Evolutionary conservation across 2,888 invertebrate species (phyloP).

Genomic region (Drosophila macrospina): DNA sequence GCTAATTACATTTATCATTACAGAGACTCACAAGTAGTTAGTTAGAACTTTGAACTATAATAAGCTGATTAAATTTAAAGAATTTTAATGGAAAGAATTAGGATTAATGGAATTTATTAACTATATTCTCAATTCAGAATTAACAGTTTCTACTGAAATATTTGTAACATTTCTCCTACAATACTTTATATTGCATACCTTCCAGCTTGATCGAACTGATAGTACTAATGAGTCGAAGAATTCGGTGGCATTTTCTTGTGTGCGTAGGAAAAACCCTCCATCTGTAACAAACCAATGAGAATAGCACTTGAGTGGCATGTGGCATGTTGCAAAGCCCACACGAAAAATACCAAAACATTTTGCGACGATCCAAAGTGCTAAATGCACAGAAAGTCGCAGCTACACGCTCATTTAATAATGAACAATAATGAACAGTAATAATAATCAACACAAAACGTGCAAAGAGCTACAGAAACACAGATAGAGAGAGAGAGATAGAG

Average conservation of each 20-base stretch:
- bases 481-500: conserved; percentile 5
- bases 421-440: conserved; percentile 82
- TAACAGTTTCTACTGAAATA: too few relatives aligned
- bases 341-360: conserved; percentile 54
- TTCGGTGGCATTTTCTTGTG: conserved; percentile 9
- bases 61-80: too few relatives aligned
- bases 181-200: conserved; percentile 16
- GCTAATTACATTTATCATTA: too few relatives aligned
- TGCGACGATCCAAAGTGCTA: conserved; percentile 54
- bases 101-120: too few relatives aligned
- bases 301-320: conserved; percentile 12
- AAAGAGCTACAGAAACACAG: conserved; percentile 52
- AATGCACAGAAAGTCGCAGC: conserved; percentile 45
- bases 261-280: neutral
- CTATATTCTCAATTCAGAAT: too few relatives aligned
- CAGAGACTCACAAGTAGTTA: too few relatives aligned
- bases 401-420: conserved; percentile 78
- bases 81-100: too few relatives aligned
- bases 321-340: conserved; percentile 67
- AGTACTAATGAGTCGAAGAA: too few relatives aligned
- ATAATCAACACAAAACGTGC: conserved; percentile 72
- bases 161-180: too few relatives aligned
- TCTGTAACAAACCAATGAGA: conserved; percentile 13
- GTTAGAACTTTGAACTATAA: too few relatives aligned
- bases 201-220: neutral